Percentiles rank a stretch among this genome's conserved stretches.
These are phyloP conservation scores for Lordiphosa stackelbergi DNA, from an alignment of 1,140 invertebrate species.

Conservation along the genomic window DNA sequence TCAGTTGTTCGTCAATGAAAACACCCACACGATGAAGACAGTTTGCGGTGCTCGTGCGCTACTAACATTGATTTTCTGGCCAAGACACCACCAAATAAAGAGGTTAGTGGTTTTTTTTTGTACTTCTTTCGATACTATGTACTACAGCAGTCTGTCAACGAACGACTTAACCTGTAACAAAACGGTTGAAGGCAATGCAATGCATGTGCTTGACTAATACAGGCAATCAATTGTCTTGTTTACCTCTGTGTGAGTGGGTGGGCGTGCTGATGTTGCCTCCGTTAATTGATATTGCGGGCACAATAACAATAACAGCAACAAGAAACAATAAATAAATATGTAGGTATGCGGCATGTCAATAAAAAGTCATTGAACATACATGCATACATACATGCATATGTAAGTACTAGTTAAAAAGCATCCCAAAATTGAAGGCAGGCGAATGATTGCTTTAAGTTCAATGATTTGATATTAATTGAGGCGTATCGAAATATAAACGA, in stretches of 20 bases:
- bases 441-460: too few relatives aligned
- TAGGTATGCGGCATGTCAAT: slow-evolving; percentile 12
- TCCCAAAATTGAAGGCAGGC: too few relatives aligned
- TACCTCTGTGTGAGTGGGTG: slow-evolving; percentile 36
- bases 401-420: neutral
- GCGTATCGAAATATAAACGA: too few relatives aligned
- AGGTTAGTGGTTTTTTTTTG: slow-evolving; percentile 38
- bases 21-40: slow-evolving; percentile 24
- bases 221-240: slow-evolving; percentile 53
- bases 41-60: slow-evolving; percentile 11
- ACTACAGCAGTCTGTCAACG: too few relatives aligned
- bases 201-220: slow-evolving; percentile 50
- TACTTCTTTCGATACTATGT: slow-evolving; percentile 15
- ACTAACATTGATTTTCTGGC: slow-evolving; percentile 41
- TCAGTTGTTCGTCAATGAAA: slow-evolving; percentile 14
- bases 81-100: slow-evolving; percentile 13
- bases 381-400: slow-evolving; percentile 3
- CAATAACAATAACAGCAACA: too few relatives aligned
- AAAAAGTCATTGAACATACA: slow-evolving; percentile 55
- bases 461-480: slow-evolving; percentile 46
- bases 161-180: too few relatives aligned
- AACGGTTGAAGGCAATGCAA: too few relatives aligned
- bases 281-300: slow-evolving; percentile 41
- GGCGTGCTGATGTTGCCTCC: slow-evolving; percentile 38
- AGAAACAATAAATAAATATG: slow-evolving; percentile 34